Conservation (phyloP, 2,888 invertebrate species). For the Tipula unca region DNA sequence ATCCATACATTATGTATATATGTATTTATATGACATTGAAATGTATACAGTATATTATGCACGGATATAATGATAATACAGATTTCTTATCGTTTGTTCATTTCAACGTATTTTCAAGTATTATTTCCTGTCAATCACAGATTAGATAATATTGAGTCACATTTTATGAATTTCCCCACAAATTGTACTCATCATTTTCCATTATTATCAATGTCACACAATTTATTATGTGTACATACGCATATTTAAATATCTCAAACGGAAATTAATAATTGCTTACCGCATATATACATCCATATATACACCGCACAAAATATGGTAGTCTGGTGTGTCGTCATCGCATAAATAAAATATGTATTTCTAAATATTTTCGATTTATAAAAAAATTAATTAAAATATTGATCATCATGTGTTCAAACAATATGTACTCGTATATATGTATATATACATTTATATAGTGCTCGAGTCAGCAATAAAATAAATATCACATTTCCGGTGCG, state of each 20-base stretch:
- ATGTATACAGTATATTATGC: background rate
- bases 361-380: background rate
- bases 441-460: background rate
- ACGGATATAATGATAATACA: background rate
- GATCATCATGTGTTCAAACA: background rate
- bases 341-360: no score
- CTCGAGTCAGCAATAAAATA: background rate
- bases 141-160: background rate
- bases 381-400: background rate
- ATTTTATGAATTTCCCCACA: background rate
- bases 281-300: no score
- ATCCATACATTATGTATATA: background rate
- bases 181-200: background rate
- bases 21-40: background rate
- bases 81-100: background rate
- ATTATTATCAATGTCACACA: no score
- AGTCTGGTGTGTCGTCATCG: no score
- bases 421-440: no score
- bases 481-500: background rate
- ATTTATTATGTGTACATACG: no score
- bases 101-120: background rate
- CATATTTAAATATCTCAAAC: no score
- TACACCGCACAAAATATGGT: no score
- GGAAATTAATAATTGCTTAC: no score
- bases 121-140: background rate